phyloP scores from a whole-genome alignment of 2,888 invertebrate species.

The Rhagonycha lutea region DNA sequence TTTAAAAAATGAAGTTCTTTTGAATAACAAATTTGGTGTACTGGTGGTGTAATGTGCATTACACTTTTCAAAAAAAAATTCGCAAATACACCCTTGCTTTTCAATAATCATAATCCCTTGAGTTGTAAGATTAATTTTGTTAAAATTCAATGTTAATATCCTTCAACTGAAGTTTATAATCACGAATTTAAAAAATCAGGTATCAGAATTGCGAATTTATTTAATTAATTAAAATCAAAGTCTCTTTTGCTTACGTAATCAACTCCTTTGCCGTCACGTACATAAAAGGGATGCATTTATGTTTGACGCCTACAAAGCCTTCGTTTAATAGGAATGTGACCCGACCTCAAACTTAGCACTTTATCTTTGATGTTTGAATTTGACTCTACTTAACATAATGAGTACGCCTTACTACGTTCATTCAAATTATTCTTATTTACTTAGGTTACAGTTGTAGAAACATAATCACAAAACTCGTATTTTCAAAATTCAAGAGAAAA shows the following conservation, averaged over 20 bases:
- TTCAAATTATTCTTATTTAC: background rate
- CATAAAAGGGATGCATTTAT: slow-evolving; percentile 27
- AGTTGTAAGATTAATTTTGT: too few species aligned
- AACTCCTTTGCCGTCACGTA: slow-evolving; percentile 24
- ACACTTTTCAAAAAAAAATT: too few species aligned
- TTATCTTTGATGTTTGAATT: slow-evolving; percentile 24
- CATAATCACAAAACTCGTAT: too few species aligned
- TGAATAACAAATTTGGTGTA: too few species aligned
- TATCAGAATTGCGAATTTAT: slow-evolving; percentile 1
- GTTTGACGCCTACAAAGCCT: slow-evolving; percentile 26
- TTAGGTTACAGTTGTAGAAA: background rate
- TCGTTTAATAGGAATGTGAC: slow-evolving; percentile 20
- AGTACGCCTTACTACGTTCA: slow-evolving; percentile 6
- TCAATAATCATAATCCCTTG: too few species aligned
- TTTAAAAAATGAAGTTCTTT: too few species aligned
- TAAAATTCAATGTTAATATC: too few species aligned
- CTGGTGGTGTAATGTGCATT: too few species aligned
- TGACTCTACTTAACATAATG: slow-evolving; percentile 21
- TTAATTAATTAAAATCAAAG: slow-evolving; percentile 20
- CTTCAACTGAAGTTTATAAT: too few species aligned
- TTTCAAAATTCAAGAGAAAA: too few species aligned
- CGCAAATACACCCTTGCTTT: too few species aligned
- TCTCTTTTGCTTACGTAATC: slow-evolving; percentile 3
- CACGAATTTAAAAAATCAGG: too few species aligned
- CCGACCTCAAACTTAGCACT: slow-evolving; percentile 17